phyloP scores from a whole-genome alignment of 2,797 vertebrate species.

The Characodon lateralis region DNA sequence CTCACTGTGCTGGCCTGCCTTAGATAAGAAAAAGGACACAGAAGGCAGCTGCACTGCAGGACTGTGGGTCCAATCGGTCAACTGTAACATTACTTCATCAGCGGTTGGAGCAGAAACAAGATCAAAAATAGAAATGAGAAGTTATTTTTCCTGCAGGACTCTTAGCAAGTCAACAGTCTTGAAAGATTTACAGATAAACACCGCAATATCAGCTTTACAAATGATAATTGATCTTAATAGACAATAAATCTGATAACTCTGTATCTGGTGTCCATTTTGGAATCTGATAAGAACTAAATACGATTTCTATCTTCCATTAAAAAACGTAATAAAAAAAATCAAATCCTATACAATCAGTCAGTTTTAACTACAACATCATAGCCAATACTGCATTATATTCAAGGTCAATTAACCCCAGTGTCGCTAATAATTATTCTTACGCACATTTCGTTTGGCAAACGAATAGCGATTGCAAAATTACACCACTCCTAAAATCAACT shows the following conservation, averaged over 20 bases:
- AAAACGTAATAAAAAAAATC: constrained; percentile 14
- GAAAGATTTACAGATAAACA: neutral
- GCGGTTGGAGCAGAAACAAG: neutral
- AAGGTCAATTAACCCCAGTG: constrained; percentile 58
- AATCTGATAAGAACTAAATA: constrained; percentile 26
- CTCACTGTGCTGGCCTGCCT: constrained; percentile 34
- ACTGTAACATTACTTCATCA: constrained; percentile 8
- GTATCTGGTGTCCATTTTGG: neutral
- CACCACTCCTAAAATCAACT: constrained; percentile 41
- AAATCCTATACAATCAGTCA: constrained; percentile 37
- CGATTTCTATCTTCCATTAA: constrained; percentile 2
- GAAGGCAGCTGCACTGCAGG: constrained; percentile 33
- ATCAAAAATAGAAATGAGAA: constrained; percentile 14
- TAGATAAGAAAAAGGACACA: constrained; percentile 39
- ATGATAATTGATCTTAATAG: constrained; percentile 8
- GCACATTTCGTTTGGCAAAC: constrained; percentile 62
- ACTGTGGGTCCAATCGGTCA: constrained; percentile 17
- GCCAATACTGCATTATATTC: constrained; percentile 43
- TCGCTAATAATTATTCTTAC: constrained; percentile 47
- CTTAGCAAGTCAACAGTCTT: neutral
- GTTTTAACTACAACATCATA: constrained; percentile 50
- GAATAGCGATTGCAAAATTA: constrained; percentile 41
- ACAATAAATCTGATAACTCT: neutral
- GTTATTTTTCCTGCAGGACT: too few species aligned
- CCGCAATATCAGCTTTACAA: neutral